These are phyloP conservation scores for Lipophrys pholis DNA, from an alignment of 2,113 vertebrate genomes.

Conservation along the genomic window DNA sequence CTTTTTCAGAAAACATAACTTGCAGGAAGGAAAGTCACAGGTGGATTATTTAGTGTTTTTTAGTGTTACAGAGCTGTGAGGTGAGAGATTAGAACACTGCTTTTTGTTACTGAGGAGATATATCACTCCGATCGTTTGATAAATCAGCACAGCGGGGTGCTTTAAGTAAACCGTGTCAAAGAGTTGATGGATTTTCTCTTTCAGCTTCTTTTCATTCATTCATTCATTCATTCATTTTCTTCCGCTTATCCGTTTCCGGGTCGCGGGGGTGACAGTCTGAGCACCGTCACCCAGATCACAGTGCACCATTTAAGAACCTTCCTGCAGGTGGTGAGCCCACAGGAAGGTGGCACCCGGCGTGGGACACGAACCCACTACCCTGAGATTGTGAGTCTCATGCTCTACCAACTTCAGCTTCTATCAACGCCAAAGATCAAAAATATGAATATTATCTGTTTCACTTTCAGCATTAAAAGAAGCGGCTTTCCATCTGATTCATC, in stretches of 20 bases:
- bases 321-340: no score
- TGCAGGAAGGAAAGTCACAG: background rate
- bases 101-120: conserved; percentile 16
- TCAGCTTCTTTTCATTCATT: no score
- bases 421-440: conserved; percentile 5
- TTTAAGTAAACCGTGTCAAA: background rate
- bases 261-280: no score
- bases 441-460: conserved; percentile 2
- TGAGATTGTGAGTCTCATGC: no score
- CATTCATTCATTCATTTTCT: no score
- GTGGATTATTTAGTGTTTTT: background rate
- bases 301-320: no score
- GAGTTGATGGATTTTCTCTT: background rate
- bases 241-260: no score
- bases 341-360: no score
- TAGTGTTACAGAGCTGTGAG: background rate
- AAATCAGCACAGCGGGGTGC: background rate
- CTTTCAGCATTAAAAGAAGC: conserved; percentile 9
- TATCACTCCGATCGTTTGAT: conserved; percentile 7
- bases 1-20: background rate
- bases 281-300: no score
- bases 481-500: conserved; percentile 32
- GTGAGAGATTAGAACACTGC: background rate
- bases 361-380: no score
- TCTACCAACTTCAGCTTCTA: no score